phyloP scores from a whole-genome alignment of 1,140 invertebrate genomes.

The Achroia grisella region DNA sequence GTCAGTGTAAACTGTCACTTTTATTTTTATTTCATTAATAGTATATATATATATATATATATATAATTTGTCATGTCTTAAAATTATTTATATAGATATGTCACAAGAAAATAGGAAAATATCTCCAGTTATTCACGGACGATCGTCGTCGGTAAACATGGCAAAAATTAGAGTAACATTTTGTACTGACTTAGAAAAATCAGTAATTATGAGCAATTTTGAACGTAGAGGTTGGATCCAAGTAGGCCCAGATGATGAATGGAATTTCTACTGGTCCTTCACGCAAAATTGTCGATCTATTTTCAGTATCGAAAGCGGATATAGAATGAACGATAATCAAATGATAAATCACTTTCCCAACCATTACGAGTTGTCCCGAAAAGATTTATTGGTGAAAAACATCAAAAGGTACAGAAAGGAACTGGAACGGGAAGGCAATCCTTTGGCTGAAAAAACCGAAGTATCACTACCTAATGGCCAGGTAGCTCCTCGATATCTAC shows the following conservation, averaged over 20 bases:
- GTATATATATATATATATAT: no score
- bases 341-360: conserved; percentile 95
- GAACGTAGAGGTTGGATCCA: conserved; percentile 94
- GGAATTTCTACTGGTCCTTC: conserved; percentile 98
- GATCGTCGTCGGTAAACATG: conserved; percentile 7
- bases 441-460: conserved; percentile 83
- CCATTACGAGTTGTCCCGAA: conserved; percentile 96
- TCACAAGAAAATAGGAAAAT: conserved; percentile 20
- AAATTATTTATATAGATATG: conserved; percentile 6
- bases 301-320: conserved; percentile 94
- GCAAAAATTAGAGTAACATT: conserved; percentile 75
- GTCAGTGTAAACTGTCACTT: no score
- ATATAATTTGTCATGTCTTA: no score
- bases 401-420: conserved; percentile 96
- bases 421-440: conserved; percentile 91
- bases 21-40: no score
- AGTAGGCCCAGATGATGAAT: conserved; percentile 94
- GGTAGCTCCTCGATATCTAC: conserved; percentile 84
- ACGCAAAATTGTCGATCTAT: conserved; percentile 92
- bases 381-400: conserved; percentile 96
- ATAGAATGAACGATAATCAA: conserved; percentile 93
- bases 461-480: conserved; percentile 75
- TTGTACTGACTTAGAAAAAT: conserved; percentile 95
- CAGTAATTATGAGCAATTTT: conserved; percentile 95
- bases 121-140: not conserved